Evolutionary conservation across 2,888 invertebrate species (phyloP).

Genomic region (Drymonia ruficornis): DNA sequence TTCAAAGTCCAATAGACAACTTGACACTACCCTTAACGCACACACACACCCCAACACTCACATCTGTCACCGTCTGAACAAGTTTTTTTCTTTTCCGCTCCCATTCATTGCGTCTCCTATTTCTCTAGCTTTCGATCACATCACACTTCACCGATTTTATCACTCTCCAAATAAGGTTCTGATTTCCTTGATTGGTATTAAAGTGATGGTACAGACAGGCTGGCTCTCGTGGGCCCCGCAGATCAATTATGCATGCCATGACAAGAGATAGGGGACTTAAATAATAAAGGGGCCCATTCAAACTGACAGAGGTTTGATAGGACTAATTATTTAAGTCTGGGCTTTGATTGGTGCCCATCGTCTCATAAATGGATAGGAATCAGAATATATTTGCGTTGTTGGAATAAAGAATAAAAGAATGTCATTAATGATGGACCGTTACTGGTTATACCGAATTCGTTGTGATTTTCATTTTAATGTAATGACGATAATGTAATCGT

Average conservation of each 20-base stretch:
- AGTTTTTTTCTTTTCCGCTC: constrained; percentile 40
- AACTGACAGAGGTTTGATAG: constrained; percentile 41
- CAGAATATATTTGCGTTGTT: neutral
- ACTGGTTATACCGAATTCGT: no score
- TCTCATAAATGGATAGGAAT: neutral
- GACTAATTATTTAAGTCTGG: constrained; percentile 41
- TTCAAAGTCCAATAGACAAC: constrained; percentile 33
- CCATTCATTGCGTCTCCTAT: constrained; percentile 48
- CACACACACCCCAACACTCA: constrained; percentile 24
- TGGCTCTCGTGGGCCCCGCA: constrained; percentile 46
- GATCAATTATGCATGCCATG: constrained; percentile 66
- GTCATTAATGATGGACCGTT: no score
- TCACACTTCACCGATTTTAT: constrained; percentile 11
- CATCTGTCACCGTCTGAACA: constrained; percentile 28
- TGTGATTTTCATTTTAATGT: no score
- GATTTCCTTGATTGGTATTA: constrained; percentile 18
- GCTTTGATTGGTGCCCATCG: constrained; percentile 8
- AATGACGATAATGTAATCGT: no score
- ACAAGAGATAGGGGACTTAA: constrained; percentile 53
- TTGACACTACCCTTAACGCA: constrained; percentile 12
- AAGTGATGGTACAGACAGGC: constrained; percentile 30
- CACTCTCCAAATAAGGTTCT: constrained; percentile 27
- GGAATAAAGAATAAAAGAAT: neutral
- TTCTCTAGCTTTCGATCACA: constrained; percentile 33
- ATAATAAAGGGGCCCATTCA: constrained; percentile 55